A percentile compares a stretch with the other conserved stretches of the same genome.
Evolutionary conservation across 1,140 invertebrate species (phyloP).

Genomic region (Eufriesea mexicana): DNA sequence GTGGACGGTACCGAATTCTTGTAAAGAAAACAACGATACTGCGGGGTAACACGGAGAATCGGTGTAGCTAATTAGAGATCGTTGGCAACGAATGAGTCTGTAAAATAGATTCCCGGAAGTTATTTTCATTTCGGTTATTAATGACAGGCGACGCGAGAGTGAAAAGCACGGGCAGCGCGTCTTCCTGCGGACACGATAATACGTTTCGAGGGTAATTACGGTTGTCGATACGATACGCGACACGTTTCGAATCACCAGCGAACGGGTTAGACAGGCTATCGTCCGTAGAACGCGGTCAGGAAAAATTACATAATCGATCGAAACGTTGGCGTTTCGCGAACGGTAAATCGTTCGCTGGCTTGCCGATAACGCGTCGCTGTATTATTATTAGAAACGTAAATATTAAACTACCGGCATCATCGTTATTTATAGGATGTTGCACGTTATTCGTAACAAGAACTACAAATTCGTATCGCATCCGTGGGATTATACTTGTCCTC

Average conservation of each 20-base stretch:
- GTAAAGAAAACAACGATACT: background rate
- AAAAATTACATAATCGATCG: slow-evolving; percentile 4
- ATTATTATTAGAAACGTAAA: slow-evolving; percentile 54
- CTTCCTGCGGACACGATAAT: slow-evolving; percentile 1
- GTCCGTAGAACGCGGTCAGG: too few relatives aligned
- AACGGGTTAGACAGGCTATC: background rate
- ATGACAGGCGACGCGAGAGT: slow-evolving; percentile 3
- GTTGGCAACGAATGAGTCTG: slow-evolving; percentile 50
- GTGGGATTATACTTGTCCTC: slow-evolving; percentile 15
- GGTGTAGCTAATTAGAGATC: slow-evolving; percentile 1
- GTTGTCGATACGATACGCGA: background rate
- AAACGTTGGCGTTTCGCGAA: background rate
- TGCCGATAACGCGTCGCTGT: slow-evolving; percentile 29
- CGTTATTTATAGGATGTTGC: slow-evolving; percentile 48
- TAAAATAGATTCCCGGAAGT: slow-evolving; percentile 52
- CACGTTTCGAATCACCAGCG: background rate
- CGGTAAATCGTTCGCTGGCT: slow-evolving; percentile 9
- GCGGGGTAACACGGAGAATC: background rate
- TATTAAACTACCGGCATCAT: slow-evolving; percentile 43
- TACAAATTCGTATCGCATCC: slow-evolving; percentile 38
- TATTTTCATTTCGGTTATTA: slow-evolving; percentile 58
- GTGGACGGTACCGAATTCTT: too few relatives aligned
- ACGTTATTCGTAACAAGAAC: slow-evolving; percentile 42
- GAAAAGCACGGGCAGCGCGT: background rate
- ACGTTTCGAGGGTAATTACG: background rate